A percentile compares a stretch with the other conserved stretches of the same genome.
Evolutionary conservation across 2,888 invertebrate genomes (phyloP).

Genomic region (Drosophila sordidula): DNA sequence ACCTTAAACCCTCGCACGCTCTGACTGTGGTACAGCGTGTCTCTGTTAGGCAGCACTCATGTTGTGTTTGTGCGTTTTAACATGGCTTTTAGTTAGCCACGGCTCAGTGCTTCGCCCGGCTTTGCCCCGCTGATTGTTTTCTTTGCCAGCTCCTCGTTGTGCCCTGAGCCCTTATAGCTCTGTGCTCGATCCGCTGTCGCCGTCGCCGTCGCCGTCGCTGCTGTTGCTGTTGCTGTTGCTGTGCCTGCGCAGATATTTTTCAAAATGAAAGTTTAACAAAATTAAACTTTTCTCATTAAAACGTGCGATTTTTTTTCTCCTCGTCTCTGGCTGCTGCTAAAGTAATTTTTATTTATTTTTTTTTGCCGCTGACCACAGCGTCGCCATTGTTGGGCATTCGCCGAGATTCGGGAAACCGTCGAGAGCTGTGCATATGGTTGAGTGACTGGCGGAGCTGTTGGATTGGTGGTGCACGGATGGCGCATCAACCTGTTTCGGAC

Average conservation of each 20-base stretch:
- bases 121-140: slow-evolving; percentile 33
- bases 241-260: slow-evolving; percentile 73
- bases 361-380: slow-evolving; percentile 67
- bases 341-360: slow-evolving; percentile 16
- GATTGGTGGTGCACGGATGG: slow-evolving; percentile 12
- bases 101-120: slow-evolving; percentile 35
- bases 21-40: slow-evolving; percentile 16
- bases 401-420: slow-evolving; percentile 63
- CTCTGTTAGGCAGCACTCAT: slow-evolving; percentile 33
- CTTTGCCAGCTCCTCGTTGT: slow-evolving; percentile 25
- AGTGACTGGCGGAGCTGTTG: slow-evolving; percentile 51
- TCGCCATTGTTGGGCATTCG: slow-evolving; percentile 59
- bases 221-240: slow-evolving; percentile 26
- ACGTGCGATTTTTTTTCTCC: slow-evolving; percentile 73
- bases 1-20: slow-evolving; percentile 1
- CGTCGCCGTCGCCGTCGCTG: slow-evolving; percentile 2
- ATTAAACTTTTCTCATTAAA: slow-evolving; percentile 85
- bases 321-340: slow-evolving; percentile 20
- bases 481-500: slow-evolving; percentile 53
- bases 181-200: slow-evolving; percentile 23
- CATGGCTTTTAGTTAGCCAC: slow-evolving; percentile 72
- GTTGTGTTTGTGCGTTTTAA: slow-evolving; percentile 66
- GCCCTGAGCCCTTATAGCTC: slow-evolving; percentile 18
- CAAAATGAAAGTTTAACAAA: slow-evolving; percentile 82
- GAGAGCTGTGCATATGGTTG: slow-evolving; percentile 73